Evolutionary conservation across 2,797 vertebrate species (phyloP), one percentile per base, ranked within the genome.

Genomic region (Toxotes lorentzi): DNA sequence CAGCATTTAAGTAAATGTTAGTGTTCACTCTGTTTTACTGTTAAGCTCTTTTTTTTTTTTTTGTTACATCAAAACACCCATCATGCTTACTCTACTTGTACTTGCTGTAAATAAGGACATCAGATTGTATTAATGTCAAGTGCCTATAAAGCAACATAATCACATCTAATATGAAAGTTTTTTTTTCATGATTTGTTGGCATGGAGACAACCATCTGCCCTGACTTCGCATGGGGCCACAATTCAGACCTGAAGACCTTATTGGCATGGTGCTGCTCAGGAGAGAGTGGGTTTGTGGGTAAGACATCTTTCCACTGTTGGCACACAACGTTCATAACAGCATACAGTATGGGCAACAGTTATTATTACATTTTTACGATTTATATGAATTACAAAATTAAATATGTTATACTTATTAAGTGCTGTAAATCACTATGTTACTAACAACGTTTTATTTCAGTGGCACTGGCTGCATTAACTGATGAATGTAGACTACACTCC

Each of bases 161-260:
- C 47, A 63, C 23, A 71, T 68, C 34, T 69, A 10, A 68, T 61
- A 27, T 64, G n/a, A 68, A 67, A 50, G 21, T 81, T 86, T 45
- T 41, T 41, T 61, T 71, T 78, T 65, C 51, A 74, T 60, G 40
- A 78, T 82, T 69, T 71, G 34, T 79, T 76, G 76, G 54, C 51
- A 70, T 59, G 32, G 62, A 57, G 32, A 87, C 48, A 53, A 10
- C 82, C 78, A 86, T 83, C 81, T 85, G 86, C 68, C 68, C 70
- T 64, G 68, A 32, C 43, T 78, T 82, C 76, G 83, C 81, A 70
- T 21, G 21, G 9, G 50, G 60, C 73, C 59, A 65, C 40, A 81
- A 79, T 81, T 74, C 81, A 69, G 62, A 79, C 71, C 54, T 64
- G 27, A 84, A 69, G 62, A 79, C 71, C 54, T 64, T 32, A 84